Conservation (phyloP, 2,797 vertebrate species). For the Dipus sagitta region DNA sequence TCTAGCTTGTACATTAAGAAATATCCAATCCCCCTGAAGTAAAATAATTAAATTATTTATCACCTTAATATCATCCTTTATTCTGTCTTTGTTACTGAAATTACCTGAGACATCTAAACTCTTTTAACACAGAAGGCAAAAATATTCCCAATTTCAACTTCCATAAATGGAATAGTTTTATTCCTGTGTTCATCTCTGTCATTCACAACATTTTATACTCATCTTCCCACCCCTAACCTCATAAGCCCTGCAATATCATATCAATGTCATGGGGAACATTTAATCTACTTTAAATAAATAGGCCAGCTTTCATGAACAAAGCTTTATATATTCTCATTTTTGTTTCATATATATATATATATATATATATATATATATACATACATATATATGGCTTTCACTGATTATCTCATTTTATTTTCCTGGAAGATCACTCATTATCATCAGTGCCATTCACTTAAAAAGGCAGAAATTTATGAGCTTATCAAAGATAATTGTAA, state of each 20-base stretch:
- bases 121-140: conserved; percentile 54
- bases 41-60: conserved; percentile 5
- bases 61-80: background rate
- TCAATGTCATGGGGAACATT: background rate
- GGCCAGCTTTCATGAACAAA: background rate
- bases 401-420: background rate
- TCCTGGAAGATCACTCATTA: background rate
- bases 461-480: background rate
- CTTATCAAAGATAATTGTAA: background rate
- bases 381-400: background rate
- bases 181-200: background rate
- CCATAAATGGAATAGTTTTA: conserved; percentile 33
- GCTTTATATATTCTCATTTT: background rate
- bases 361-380: too few species aligned
- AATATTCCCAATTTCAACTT: conserved; percentile 5
- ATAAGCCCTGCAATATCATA: background rate
- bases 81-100: conserved; percentile 45
- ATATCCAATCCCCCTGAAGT: background rate
- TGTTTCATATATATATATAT: too few species aligned
- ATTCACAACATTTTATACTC: background rate
- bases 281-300: background rate
- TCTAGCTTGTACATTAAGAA: conserved; percentile 1
- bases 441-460: background rate
- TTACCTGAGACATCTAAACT: conserved; percentile 56
- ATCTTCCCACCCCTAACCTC: background rate